Evolutionary conservation across 2,113 vertebrate genomes (phyloP).

Genomic region (Catharus fuscescens): DNA sequence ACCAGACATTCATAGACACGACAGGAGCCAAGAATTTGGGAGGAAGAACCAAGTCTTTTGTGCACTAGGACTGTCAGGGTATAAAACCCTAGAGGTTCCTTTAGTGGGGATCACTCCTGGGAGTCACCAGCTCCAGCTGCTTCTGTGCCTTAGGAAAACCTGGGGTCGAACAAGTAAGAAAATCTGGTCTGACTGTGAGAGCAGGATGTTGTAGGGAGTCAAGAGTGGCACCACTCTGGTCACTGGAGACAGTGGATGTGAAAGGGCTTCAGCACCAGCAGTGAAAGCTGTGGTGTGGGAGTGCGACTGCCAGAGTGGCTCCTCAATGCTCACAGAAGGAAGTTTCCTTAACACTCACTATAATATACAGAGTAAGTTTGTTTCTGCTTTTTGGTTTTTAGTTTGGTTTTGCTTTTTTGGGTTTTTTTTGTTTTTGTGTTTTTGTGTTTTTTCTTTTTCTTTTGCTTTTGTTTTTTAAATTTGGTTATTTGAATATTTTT

Average conservation of each 20-base stretch:
- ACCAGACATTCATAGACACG: fast-evolving
- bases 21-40: neutral
- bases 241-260: neutral
- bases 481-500: neutral
- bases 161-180: fast-evolving
- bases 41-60: neutral
- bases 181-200: neutral
- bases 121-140: neutral
- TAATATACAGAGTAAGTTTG: neutral
- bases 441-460: too few species aligned
- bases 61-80: fast-evolving
- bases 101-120: too few species aligned
- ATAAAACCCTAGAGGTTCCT: neutral
- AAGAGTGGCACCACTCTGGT: fast-evolving
- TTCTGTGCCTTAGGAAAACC: neutral
- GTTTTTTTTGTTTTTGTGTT: too few species aligned
- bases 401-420: too few species aligned
- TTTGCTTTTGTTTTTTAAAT: too few species aligned
- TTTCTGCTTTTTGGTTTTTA: too few species aligned
- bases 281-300: too few species aligned
- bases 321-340: neutral
- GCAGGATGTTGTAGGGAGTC: too few species aligned
- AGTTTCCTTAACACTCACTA: too few species aligned
- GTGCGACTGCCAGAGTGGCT: neutral
- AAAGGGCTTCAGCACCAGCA: fast-evolving